phyloP scores from a whole-genome alignment of 2,113 vertebrate genomes.

The Microtus montanus region DNA sequence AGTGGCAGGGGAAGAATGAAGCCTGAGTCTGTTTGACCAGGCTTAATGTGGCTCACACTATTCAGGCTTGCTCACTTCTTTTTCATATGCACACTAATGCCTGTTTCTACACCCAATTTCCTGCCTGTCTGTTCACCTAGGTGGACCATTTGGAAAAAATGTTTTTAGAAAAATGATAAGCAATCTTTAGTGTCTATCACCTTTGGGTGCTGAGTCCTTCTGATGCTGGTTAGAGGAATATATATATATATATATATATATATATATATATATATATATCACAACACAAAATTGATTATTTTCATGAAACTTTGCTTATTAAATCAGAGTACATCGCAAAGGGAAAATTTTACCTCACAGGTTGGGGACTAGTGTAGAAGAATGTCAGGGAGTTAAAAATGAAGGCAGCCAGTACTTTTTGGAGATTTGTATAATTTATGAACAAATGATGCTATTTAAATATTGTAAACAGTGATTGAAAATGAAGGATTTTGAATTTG shows the following conservation, averaged over 20 bases:
- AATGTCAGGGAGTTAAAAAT: background rate
- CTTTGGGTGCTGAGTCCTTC: background rate
- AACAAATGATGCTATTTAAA: background rate
- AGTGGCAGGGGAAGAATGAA: background rate
- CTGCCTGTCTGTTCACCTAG: background rate
- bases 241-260: background rate
- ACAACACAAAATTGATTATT: background rate
- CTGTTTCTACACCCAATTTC: background rate
- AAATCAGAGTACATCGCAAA: background rate
- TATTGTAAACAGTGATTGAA: background rate
- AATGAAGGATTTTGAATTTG: background rate
- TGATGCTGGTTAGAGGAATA: background rate
- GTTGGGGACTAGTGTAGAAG: background rate
- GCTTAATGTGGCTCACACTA: accelerated
- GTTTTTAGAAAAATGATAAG: background rate
- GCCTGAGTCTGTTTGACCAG: too few relatives aligned
- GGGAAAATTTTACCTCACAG: background rate
- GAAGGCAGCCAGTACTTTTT: background rate
- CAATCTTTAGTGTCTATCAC: background rate
- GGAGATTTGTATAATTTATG: background rate
- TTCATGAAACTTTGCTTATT: background rate
- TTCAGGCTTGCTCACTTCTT: background rate
- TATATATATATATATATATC: too few relatives aligned
- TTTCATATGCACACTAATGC: accelerated
- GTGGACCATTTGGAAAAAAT: background rate